Evolutionary conservation across 2,888 invertebrate genomes (phyloP).

Genomic region (Dolichopus griseipennis): DNA sequence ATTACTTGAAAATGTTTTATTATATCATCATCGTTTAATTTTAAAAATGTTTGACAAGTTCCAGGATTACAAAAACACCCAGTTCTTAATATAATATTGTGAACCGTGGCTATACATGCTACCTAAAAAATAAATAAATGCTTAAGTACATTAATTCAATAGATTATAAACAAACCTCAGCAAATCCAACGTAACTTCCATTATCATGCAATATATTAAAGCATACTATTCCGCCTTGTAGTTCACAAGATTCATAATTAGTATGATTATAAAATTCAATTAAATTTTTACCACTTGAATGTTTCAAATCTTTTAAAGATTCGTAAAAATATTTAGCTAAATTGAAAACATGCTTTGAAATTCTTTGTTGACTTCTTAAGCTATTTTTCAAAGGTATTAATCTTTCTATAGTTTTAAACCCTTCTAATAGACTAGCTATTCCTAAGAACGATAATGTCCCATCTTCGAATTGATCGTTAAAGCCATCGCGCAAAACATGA

Average conservation of each 20-base stretch:
- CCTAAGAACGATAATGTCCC: constrained; percentile 84
- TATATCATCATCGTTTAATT: constrained; percentile 58
- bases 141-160: neutral
- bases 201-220: constrained; percentile 76
- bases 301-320: constrained; percentile 53
- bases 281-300: constrained; percentile 63
- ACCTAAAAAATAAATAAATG: constrained; percentile 50
- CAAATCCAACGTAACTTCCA: constrained; percentile 76
- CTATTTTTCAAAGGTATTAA: constrained; percentile 47
- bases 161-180: constrained; percentile 54
- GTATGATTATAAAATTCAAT: constrained; percentile 66
- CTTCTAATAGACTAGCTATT: constrained; percentile 71
- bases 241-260: constrained; percentile 50
- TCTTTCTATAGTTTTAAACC: constrained; percentile 64
- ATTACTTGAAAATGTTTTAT: constrained; percentile 62
- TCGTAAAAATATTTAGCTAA: constrained; percentile 66
- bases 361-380: constrained; percentile 46
- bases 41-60: constrained; percentile 75
- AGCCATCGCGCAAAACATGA: constrained; percentile 57
- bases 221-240: constrained; percentile 79
- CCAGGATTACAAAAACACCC: constrained; percentile 98
- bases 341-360: constrained; percentile 64
- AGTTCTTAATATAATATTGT: constrained; percentile 77
- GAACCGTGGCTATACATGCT: constrained; percentile 77
- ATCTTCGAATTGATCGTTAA: constrained; percentile 86